Base-by-base conservation (phyloP, 1,140 invertebrate species). In the Drosophila eugracilis region DNA sequence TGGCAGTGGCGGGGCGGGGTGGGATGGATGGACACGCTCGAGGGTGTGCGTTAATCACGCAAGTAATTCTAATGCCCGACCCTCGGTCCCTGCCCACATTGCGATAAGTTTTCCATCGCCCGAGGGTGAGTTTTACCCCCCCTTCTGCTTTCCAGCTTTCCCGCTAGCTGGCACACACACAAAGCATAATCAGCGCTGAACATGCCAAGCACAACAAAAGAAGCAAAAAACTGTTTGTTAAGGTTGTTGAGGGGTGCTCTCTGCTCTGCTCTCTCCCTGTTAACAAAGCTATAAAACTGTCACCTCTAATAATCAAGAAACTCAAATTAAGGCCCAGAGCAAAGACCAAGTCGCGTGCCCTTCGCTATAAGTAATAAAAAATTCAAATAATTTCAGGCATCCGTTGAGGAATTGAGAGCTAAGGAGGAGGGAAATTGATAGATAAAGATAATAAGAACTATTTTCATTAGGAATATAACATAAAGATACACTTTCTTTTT, bases 261-360 rank as follows among this genome's bases (percentile, higher is more conserved):
- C 36, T 17, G 24, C 19, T 45, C 48, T 72, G 30, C 47, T 71
- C 19, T 45, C 48, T 72, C 39, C 47, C 75, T 89, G 78, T 86
- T 86, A 89, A 89, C 83, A 86, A 75, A 83, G 81, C 78, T 78
- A 88, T 88, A 89, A 86, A 86, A 86, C 76, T 89, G 84, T 86
- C 84, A 86, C 78, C 83, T 88, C 62, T 42, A 77, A 60, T 75
- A 62, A 69, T 67, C 62, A 52, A 69, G 65, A 28, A 42, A 21
- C 62, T 52, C 65, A 67, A 69, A 69, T 67, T 52, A 50, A 52
- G 24, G 34, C 36, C 28, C 44, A 12, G 17, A 66, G 63, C 42
- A 22, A 30, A 34, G 21, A 6, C 37, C 15, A 6, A 21, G 59
- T n/a, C 39, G 79, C 79, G 75, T 85, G 80, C 73, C 83, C 47